Base-by-base conservation (phyloP, 1,140 invertebrate genomes). In the Lordiphosa collinella region DNA sequence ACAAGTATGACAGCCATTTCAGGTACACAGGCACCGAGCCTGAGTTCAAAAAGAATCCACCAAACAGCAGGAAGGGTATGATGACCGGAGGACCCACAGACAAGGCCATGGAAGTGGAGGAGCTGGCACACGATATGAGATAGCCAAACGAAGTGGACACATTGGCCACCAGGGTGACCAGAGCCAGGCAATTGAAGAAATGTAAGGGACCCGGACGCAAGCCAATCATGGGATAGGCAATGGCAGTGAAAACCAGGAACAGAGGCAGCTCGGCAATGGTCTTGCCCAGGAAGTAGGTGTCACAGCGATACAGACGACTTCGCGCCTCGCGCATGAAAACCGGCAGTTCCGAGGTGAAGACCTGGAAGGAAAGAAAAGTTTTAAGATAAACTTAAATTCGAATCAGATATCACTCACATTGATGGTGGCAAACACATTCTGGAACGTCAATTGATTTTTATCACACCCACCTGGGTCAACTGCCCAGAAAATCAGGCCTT, bases 371-470 rank as follows among this genome's bases (percentile, higher is more conserved):
- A 4, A 34, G 3, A 36, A 31, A 36, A 35, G 18, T 22, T 1
- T 22, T 0, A 6, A 22, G 4, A 1, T 0, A 4, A 22, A n/a
- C n/a, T n/a, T n/a, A 6, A 22, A 22, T 22, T 22, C 18, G 1
- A 4, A 18, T 3, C 18, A 2, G 4, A 11, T 14, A 37, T 14
- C 9, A 92, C 94, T 94, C 90, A 97, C 96, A 89, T 94, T 95
- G 43, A 97, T 94, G 12, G 97, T 96, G 38, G 95, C 94, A 82
- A 95, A 96, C 7, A 96, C 93, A 89, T 98, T 98, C 86, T 96
- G 96, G 89, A 97, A 98, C 5, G 96, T 98, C 94, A 97, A 87
- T 98, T 98, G 54, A 99, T 97, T 88, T 99, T 99, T 93, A 96
- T 96, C 0, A 98, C 94, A 3, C 96, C 96, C 70, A 96, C 94